A percentile compares a stretch with the other conserved stretches of the same genome.
phyloP scores from a whole-genome alignment of 2,888 invertebrate genomes.

The Labia minor region DNA sequence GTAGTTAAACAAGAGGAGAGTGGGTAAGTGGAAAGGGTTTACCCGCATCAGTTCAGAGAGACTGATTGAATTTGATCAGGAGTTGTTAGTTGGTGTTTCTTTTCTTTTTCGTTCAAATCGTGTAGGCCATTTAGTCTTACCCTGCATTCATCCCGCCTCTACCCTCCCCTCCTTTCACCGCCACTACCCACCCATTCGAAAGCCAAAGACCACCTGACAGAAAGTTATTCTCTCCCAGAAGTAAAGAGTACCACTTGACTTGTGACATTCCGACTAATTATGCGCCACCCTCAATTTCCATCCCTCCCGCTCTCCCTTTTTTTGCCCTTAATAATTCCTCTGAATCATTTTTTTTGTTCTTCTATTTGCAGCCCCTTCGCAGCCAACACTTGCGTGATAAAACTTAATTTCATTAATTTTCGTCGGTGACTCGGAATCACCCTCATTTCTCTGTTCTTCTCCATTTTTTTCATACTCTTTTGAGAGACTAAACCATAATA shows the following conservation, averaged over 20 bases:
- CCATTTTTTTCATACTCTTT: no score
- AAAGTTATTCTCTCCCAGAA: no score
- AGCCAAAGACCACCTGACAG: no score
- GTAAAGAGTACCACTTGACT: not conserved
- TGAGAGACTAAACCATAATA: no score
- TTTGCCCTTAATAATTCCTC: not conserved
- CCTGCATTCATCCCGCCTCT: no score
- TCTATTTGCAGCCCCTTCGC: not conserved
- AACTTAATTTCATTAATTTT: conserved; percentile 13
- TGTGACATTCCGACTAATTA: not conserved
- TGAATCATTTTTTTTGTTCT: not conserved
- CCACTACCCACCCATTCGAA: no score
- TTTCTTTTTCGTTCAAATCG: not conserved
- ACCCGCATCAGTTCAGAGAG: not conserved
- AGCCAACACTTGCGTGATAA: conserved; percentile 3
- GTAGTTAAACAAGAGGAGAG: not conserved
- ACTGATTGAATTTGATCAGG: not conserved
- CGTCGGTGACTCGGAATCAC: not conserved
- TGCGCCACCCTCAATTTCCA: not conserved
- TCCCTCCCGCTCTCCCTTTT: not conserved
- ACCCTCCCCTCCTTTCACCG: no score
- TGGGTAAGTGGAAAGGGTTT: no score
- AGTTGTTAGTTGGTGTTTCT: not conserved
- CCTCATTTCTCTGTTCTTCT: no score
- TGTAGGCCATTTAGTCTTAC: not conserved